A percentile compares a stretch with the other conserved stretches of the same genome.
Conservation (phyloP, 2,113 vertebrate species). For the Vulpes vulpes region DNA sequence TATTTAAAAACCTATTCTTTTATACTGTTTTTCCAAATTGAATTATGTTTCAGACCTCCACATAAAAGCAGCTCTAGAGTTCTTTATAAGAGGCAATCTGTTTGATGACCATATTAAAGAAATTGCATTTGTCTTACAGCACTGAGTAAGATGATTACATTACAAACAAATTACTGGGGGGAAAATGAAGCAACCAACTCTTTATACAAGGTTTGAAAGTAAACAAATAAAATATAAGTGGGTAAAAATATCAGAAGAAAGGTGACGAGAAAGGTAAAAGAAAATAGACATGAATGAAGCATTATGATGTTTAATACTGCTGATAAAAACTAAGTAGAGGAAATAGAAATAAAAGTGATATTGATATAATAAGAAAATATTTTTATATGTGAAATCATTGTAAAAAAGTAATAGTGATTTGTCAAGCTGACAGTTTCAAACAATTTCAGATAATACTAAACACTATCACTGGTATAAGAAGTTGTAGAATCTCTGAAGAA, state of each 20-base stretch:
- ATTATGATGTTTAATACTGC: not conserved
- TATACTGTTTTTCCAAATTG: not conserved
- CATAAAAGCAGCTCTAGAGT: not conserved
- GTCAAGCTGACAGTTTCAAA: not conserved
- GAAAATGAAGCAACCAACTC: not conserved
- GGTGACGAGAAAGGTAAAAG: not conserved
- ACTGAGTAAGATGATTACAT: not conserved
- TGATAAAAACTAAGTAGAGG: not conserved
- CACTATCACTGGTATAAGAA: not conserved
- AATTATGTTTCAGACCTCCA: not conserved
- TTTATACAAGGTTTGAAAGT: not conserved
- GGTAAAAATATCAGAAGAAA: not conserved
- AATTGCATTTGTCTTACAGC: not conserved
- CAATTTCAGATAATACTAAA: conserved; percentile 38
- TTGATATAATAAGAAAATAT: not conserved
- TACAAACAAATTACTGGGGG: not conserved
- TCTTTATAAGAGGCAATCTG: not conserved
- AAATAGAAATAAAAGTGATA: not conserved
- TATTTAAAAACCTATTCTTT: not conserved
- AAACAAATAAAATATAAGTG: not conserved
- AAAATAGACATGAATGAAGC: not conserved
- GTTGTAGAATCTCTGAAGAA: not conserved
- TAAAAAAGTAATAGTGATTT: not conserved
- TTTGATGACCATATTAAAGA: not conserved
- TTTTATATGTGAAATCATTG: not conserved